Conservation (phyloP, 2,888 invertebrate species). For the Iselma pallidipennis region DNA sequence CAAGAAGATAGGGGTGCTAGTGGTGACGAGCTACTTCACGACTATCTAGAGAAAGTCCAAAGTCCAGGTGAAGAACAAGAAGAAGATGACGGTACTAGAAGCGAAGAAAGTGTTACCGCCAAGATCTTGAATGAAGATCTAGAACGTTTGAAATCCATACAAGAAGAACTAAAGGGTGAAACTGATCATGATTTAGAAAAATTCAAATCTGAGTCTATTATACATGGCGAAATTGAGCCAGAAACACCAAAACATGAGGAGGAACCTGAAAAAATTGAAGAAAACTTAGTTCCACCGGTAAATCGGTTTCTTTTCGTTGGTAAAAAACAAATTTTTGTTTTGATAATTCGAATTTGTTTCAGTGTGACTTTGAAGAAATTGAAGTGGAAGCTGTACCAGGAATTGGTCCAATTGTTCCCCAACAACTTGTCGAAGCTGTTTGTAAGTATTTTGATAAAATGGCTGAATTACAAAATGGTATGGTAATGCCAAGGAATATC, state of each 20-base stretch:
- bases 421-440: constrained; percentile 59
- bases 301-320: not conserved
- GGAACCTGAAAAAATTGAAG: constrained; percentile 2
- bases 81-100: not conserved
- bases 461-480: constrained; percentile 63
- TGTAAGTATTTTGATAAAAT: constrained; percentile 59
- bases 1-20: not conserved
- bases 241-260: constrained; percentile 29
- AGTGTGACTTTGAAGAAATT: constrained; percentile 43
- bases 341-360: too few species aligned
- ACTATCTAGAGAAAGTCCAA: constrained; percentile 26
- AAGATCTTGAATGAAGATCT: constrained; percentile 35
- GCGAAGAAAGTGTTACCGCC: not conserved
- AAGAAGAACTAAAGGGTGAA: constrained; percentile 40
- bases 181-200: constrained; percentile 43
- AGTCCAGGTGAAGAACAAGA: constrained; percentile 22
- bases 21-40: not conserved
- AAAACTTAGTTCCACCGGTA: constrained; percentile 15
- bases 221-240: too few species aligned
- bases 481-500: constrained; percentile 73
- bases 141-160: constrained; percentile 36
- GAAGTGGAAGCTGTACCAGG: constrained; percentile 60
- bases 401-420: constrained; percentile 62
- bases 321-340: constrained; percentile 4
- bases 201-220: too few species aligned